phyloP scores from a whole-genome alignment of 2,888 invertebrate genomes.

The Lymantria monacha region DNA sequence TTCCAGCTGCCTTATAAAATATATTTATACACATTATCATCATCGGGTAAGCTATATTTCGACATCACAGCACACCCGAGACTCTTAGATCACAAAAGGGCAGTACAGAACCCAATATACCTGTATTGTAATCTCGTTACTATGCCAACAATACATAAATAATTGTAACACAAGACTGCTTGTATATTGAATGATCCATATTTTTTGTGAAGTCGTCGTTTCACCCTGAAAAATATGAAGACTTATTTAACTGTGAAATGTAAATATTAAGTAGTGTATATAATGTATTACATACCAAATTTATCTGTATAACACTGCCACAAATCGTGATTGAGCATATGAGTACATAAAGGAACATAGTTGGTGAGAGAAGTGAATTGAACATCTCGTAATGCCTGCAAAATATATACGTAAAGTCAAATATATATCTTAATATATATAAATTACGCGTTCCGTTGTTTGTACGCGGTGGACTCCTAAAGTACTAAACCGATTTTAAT shows the following conservation, averaged over 20 bases:
- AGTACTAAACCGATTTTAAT: too few relatives aligned
- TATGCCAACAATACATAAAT: slow-evolving; percentile 65
- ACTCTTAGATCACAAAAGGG: too few relatives aligned
- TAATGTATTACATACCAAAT: slow-evolving; percentile 41
- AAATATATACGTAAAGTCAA: too few relatives aligned
- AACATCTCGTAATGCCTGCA: slow-evolving; percentile 44
- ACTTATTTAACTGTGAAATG: background rate
- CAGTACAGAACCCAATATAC: too few relatives aligned
- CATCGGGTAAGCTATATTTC: too few relatives aligned
- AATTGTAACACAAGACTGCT: slow-evolving; percentile 48
- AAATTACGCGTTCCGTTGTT: too few relatives aligned
- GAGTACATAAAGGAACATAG: slow-evolving; percentile 60
- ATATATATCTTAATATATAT: too few relatives aligned
- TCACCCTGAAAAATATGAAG: slow-evolving; percentile 38
- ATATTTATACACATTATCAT: too few relatives aligned
- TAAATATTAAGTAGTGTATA: too few relatives aligned
- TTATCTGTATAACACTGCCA: slow-evolving; percentile 55
- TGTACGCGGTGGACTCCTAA: too few relatives aligned
- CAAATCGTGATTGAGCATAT: slow-evolving; percentile 63
- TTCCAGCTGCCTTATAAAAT: too few relatives aligned
- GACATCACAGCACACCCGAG: too few relatives aligned
- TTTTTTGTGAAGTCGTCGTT: slow-evolving; percentile 45
- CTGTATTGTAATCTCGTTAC: slow-evolving; percentile 54
- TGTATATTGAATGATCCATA: slow-evolving; percentile 55
- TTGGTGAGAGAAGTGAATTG: slow-evolving; percentile 51